These are phyloP conservation scores for Trissolcus basalis DNA, from an alignment of 1,140 invertebrate species.

Conservation along the genomic window DNA sequence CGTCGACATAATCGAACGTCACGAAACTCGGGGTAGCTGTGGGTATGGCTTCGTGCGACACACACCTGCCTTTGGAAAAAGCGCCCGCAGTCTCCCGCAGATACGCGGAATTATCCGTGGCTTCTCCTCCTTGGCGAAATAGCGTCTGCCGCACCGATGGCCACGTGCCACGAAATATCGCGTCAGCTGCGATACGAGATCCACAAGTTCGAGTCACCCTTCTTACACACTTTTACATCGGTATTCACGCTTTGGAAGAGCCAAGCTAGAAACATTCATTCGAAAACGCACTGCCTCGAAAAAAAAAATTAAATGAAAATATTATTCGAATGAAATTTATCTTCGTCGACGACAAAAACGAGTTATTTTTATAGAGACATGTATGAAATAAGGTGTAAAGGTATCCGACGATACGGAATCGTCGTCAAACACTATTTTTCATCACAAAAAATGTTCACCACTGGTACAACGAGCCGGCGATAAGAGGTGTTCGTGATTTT, in stretches of 20 bases:
- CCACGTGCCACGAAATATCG: conserved; percentile 63
- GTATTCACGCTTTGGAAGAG: too few relatives aligned
- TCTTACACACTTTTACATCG: too few relatives aligned
- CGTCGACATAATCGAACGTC: conserved; percentile 41
- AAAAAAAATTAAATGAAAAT: too few relatives aligned
- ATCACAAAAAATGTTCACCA: neutral
- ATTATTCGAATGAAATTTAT: too few relatives aligned
- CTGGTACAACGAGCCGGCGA: too few relatives aligned
- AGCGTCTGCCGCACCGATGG: conserved; percentile 53
- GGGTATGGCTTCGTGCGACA: conserved; percentile 20
- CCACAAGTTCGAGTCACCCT: conserved; percentile 8
- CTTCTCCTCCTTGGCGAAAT: conserved; percentile 21
- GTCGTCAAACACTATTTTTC: conserved; percentile 4
- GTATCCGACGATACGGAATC: too few relatives aligned
- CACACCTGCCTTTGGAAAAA: conserved; percentile 48
- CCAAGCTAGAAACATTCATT: too few relatives aligned
- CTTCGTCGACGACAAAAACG: too few relatives aligned
- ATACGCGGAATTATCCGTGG: conserved; percentile 32
- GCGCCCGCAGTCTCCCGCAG: conserved; percentile 39
- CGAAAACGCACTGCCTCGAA: too few relatives aligned
- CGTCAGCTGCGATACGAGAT: conserved; percentile 67
- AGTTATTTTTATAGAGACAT: too few relatives aligned
- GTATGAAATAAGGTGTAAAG: too few relatives aligned
- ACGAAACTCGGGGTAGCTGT: conserved; percentile 5
- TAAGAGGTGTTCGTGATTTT: conserved; percentile 11